Evolutionary conservation across 2,797 vertebrate species (phyloP).

Genomic region (Heteromormyrus szaboi): DNA sequence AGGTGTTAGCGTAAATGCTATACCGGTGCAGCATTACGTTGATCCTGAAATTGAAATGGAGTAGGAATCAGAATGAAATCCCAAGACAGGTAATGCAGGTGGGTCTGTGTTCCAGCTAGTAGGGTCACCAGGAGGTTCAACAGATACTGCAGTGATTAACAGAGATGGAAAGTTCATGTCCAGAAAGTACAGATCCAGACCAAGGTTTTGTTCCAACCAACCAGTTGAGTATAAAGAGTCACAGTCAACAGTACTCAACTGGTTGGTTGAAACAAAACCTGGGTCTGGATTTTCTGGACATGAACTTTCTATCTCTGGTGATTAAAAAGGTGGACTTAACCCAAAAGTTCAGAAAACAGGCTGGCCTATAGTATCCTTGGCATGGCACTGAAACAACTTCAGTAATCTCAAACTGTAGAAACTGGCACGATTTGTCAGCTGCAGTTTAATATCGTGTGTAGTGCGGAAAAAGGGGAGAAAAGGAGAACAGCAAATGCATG

Average conservation of each 20-base stretch:
- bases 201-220: neutral
- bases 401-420: neutral
- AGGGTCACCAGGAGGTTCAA: neutral
- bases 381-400: neutral
- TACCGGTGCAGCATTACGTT: neutral
- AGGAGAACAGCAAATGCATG: neutral
- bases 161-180: neutral
- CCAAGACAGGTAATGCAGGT: neutral
- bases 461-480: neutral
- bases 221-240: neutral
- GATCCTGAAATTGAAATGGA: neutral
- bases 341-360: neutral
- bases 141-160: neutral
- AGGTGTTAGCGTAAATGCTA: neutral
- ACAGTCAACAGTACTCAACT: neutral
- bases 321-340: neutral
- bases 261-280: neutral
- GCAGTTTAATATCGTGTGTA: neutral
- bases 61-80: neutral
- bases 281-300: neutral
- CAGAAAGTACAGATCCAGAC: neutral
- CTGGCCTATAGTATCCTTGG: neutral
- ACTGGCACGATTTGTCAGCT: neutral
- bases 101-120: neutral
- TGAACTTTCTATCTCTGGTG: neutral